A percentile compares a stretch with the other conserved stretches of the same genome.
Conservation (phyloP, 1,140 invertebrate species). For the Hylaeus anthracinus region DNA sequence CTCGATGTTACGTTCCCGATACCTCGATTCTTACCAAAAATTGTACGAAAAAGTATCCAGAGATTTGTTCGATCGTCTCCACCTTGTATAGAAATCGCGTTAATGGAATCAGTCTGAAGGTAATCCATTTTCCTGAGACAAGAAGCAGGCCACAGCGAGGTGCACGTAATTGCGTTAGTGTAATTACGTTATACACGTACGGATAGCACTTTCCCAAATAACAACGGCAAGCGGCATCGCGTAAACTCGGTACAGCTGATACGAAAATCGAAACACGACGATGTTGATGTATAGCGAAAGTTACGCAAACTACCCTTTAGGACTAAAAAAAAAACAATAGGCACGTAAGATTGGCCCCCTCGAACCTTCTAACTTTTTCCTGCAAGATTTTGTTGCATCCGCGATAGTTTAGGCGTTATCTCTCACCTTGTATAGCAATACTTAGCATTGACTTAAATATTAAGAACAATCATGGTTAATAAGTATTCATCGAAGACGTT, state of each 20-base stretch:
- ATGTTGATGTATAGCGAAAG: not conserved
- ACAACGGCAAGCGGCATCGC: constrained; percentile 42
- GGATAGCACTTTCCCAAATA: constrained; percentile 50
- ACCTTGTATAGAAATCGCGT: constrained; percentile 11
- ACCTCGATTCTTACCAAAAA: not conserved
- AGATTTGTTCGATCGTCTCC: not conserved
- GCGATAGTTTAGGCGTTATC: too few relatives aligned
- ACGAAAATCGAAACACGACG: constrained; percentile 1
- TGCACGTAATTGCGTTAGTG: constrained; percentile 65
- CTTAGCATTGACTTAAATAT: too few relatives aligned
- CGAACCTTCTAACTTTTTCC: too few relatives aligned
- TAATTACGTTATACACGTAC: constrained; percentile 61
- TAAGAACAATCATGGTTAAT: too few relatives aligned
- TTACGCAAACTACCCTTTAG: too few relatives aligned
- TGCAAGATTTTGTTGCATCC: too few relatives aligned
- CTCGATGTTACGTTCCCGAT: too few relatives aligned
- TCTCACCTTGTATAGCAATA: too few relatives aligned
- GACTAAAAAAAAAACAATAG: too few relatives aligned
- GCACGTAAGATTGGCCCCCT: too few relatives aligned
- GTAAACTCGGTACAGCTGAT: constrained; percentile 19
- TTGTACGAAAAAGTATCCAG: not conserved
- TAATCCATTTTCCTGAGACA: constrained; percentile 57
- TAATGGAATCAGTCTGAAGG: constrained; percentile 49
- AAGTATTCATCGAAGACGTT: too few relatives aligned
- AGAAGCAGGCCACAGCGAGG: constrained; percentile 60